Evolutionary conservation across 2,888 invertebrate species (phyloP), one percentile per base, ranked within the genome.

Genomic region (Gisinianus flammeolus): DNA sequence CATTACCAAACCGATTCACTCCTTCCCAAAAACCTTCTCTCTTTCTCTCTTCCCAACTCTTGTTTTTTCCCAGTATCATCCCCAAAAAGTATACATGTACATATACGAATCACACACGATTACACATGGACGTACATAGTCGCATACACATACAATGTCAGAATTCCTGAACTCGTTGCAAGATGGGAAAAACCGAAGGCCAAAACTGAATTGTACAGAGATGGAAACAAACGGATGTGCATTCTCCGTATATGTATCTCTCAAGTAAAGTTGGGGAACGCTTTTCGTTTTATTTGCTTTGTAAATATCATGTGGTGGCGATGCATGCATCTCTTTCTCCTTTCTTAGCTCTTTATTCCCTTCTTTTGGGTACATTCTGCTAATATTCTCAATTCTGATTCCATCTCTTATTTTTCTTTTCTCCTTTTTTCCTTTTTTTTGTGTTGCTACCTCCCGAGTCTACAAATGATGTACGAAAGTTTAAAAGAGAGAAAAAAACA

Each of bases 1-100:
- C 82, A 82, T 85, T 82, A 79, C 81, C 71, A 80, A 80, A 80
- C 79, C 81, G 76, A 80, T 81, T 81, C 80, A 76, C 80, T 76
- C 78, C 77, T 77, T 75, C 62, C 33, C 19, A 68, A 5, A 22
- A 69, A 8, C 58, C 58, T 24, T 33, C 22, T 31, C 67, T 33
- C 67, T 67, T 22, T 67, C 68, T 68, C 44, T 33, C 68, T 68
- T 33, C 22, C 44, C 26, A 4, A n/a, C 67, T 67, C n/a, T 35
- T 68, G 22, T 22, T 12, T 35, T 26, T 44, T 24, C 26, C 16
- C 44, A 44, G 24, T 64, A 28, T 19, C 16, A 16, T 16, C 44
- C 12, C 44, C 44, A 44, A 6, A 44, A 44, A 2, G 6, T 26
- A 62, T 28, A 0, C 2, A n/a, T 56, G 56, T 19, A 71, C 26